These are phyloP conservation scores for Empis stercorea DNA, from an alignment of 2,888 invertebrate species.

Conservation along the genomic window DNA sequence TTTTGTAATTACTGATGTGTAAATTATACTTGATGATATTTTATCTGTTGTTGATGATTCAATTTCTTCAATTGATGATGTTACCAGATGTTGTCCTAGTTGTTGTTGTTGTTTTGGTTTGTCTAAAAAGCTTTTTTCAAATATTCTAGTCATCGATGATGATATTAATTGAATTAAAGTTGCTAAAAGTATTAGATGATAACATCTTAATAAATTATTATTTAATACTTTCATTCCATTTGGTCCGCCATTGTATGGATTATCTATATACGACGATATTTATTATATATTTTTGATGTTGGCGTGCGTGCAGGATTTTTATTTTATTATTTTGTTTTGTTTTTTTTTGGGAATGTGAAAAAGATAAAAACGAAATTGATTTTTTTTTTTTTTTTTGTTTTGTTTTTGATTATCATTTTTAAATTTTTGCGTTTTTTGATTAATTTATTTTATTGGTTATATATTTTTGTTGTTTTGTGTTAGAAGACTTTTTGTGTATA, in stretches of 20 bases:
- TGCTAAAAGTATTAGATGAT: constrained; percentile 9
- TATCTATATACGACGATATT: constrained; percentile 19
- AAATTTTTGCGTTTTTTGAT: no score
- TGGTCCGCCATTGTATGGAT: constrained; percentile 18
- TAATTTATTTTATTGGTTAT: no score
- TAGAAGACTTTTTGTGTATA: no score
- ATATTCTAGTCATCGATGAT: not conserved
- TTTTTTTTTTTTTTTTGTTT: constrained; percentile 10
- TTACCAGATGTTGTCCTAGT: no score
- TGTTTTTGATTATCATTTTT: not conserved
- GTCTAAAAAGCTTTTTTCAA: not conserved
- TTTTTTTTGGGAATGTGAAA: constrained; percentile 1
- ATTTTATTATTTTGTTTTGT: constrained; percentile 6
- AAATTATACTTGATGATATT: not conserved
- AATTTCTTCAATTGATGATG: not conserved
- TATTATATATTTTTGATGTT: no score
- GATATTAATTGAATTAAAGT: constrained; percentile 1
- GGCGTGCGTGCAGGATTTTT: no score
- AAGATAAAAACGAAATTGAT: constrained; percentile 8
- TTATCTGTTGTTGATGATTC: not conserved
- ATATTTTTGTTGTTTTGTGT: no score
- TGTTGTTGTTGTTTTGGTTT: not conserved
- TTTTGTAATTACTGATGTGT: not conserved
- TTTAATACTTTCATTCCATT: constrained; percentile 4
- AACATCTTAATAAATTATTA: constrained; percentile 9